These are phyloP conservation scores for Coregonus sp. DNA, from an alignment of 2,797 vertebrate species.

Conservation along the genomic window DNA sequence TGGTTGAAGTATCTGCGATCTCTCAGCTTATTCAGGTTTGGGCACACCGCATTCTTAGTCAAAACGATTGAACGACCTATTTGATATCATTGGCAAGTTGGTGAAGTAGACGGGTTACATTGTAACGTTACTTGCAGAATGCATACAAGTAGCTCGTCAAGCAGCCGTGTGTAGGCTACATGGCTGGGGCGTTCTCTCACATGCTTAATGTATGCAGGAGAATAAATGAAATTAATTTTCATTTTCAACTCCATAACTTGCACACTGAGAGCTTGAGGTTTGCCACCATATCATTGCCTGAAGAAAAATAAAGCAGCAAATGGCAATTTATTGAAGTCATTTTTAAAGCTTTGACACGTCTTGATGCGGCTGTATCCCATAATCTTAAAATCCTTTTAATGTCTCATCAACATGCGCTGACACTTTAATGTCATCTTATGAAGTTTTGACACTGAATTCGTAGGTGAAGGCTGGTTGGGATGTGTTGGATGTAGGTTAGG, in stretches of 20 bases:
- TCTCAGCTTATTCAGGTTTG: background rate
- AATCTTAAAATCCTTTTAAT: background rate
- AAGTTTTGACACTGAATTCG: conserved; percentile 6
- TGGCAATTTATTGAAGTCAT: conserved; percentile 4
- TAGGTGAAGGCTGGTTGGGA: background rate
- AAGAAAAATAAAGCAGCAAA: conserved; percentile 6
- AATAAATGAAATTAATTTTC: background rate
- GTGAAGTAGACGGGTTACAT: background rate
- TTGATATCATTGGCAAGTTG: background rate
- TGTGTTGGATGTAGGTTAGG: background rate
- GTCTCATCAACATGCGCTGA: conserved; percentile 12
- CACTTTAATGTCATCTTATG: background rate
- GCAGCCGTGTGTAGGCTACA: background rate
- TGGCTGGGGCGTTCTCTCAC: background rate
- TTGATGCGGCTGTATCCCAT: background rate
- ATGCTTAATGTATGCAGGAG: background rate
- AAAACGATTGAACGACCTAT: background rate
- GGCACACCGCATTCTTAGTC: background rate
- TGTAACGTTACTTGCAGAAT: no score
- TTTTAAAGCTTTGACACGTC: background rate
- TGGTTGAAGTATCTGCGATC: background rate
- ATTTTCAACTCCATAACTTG: background rate
- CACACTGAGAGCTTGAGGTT: background rate
- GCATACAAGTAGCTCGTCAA: background rate
- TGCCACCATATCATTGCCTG: background rate